Base-by-base conservation (phyloP, 2,113 vertebrate species). In the Sander lucioperca region DNA sequence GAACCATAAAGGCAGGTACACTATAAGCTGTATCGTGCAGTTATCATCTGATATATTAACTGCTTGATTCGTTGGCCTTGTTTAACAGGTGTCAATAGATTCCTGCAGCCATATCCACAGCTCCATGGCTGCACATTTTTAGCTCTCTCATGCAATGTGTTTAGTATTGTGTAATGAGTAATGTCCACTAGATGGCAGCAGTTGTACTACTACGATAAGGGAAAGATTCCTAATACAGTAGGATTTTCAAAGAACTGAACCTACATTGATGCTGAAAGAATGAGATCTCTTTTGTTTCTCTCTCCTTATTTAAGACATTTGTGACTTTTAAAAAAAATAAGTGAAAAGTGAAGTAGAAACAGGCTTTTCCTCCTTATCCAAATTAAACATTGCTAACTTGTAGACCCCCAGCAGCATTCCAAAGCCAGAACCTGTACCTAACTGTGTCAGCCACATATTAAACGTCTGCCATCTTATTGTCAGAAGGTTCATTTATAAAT, bases 121-220 rank as follows among this genome's bases (percentile, higher is more conserved):
- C 48, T 59, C 27, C 9, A 19, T 10, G 33, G 3, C 48, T 63
- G 13, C 18, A 43, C 45, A 64, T 77, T 19, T 2, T 21, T 16
- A 9, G 27, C 14, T 6, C n/a, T 5, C 13, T 3, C 27, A 43
- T n/a, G 3, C 15, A n/a, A 0, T 62, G 7, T 36, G 47, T 62
- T 62, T 74, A 80, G 19, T 87, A 10, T 68, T 25, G 5, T 25
- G 1, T 13, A 18, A 10, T 84, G 5, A 30, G 1, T 13, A 18
- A 12, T 85, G 33, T 67, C 89, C 93, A 92, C 89, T 84, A 93
- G 94, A 88, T 91, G 91, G 91, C 83, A 92, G 84, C 76, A 89
- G 14, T 58, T 57, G 1, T 4, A 16, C 30, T 23, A 8, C 4
- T 53, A 23, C 4, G 0, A 8, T 15, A 25, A 50, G 9, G n/a